Evolutionary conservation across 1,140 invertebrate species (phyloP).

Genomic region (Drosophila willistoni): DNA sequence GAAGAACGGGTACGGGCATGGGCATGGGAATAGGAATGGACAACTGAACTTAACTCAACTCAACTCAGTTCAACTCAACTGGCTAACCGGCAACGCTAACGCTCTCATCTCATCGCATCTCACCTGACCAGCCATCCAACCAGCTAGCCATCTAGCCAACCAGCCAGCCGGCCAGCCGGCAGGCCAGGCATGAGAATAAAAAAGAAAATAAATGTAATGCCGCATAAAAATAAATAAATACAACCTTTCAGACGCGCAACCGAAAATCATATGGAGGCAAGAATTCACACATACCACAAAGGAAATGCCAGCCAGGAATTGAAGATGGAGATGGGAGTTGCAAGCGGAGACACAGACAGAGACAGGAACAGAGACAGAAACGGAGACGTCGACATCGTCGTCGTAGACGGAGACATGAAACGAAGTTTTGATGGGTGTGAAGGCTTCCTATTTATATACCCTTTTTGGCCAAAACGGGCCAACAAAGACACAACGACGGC

Average conservation of each 20-base stretch:
- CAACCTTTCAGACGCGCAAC: constrained; percentile 46
- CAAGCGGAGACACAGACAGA: neutral
- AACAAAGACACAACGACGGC: too few species aligned
- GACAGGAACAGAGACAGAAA: neutral
- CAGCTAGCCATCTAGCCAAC: too few species aligned
- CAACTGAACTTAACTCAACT: constrained; percentile 11
- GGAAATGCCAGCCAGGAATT: constrained; percentile 14
- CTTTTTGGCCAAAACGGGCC: neutral
- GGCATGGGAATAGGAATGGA: constrained; percentile 4
- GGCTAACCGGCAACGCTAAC: constrained; percentile 45
- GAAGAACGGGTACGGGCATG: constrained; percentile 25
- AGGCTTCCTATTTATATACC: constrained; percentile 1
- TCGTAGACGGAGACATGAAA: constrained; percentile 2
- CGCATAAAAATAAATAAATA: constrained; percentile 69
- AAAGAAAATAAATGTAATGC: constrained; percentile 72
- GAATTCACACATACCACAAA: constrained; percentile 10
- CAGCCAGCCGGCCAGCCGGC: neutral
- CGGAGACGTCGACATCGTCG: neutral
- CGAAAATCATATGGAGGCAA: constrained; percentile 30
- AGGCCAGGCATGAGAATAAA: constrained; percentile 59
- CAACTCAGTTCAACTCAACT: neutral
- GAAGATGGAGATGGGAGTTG: neutral
- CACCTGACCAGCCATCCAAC: constrained; percentile 8
- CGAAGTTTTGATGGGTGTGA: constrained; percentile 10
- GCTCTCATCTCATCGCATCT: constrained; percentile 43